Evolutionary conservation across 1,140 invertebrate species (phyloP), one percentile per base, ranked within the genome.

Genomic region (Musca vetustissima): DNA sequence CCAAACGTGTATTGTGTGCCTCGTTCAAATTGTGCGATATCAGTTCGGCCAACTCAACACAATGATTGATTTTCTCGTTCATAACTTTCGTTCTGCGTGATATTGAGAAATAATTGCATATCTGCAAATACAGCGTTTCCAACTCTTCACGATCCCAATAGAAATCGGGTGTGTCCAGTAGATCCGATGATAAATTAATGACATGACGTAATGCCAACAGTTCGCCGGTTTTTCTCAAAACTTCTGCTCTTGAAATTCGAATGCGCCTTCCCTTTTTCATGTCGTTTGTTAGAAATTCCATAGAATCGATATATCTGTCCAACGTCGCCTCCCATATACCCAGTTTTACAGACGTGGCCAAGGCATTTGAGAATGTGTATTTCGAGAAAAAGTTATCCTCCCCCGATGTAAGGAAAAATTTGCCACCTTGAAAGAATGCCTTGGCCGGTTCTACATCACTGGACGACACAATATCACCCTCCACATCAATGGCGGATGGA

Each of bases 101-200:
- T 64, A 98, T 94, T 75, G 88, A 93, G 72, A 98, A 92, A 85
- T 97, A 93, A 21, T 87, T 87, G 69, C 90, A 93, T 0, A 90
- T 92, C 75, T 90, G 89, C 61, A 89, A 86, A 79, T 96, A 98
- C 0, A 98, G 83, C 0, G 77, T 84, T 85, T 97, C 96, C 6
- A 98, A 85, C 48, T 92, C 85, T 74, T 97, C 93, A 64, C 93
- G 87, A 74, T 98, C 96, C 96, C 97, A 98, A 81, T 98, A 98
- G 83, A 98, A 98, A 84, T 98, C 97, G 0, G 97, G 96, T 0
- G 93, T 95, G 80, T 98, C 96, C 49, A 98, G 81, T 8, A 98
- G 84, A 84, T 98, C 96, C 0, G 96, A 98, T 70, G 93, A 94
- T 55, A 98, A 85, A 83, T 97, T 98, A 9, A 98, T 91, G 3